Evolutionary conservation across 1,140 invertebrate genomes (phyloP), one percentile per base, ranked within the genome.

Genomic region (Elymnias hypermnestra): DNA sequence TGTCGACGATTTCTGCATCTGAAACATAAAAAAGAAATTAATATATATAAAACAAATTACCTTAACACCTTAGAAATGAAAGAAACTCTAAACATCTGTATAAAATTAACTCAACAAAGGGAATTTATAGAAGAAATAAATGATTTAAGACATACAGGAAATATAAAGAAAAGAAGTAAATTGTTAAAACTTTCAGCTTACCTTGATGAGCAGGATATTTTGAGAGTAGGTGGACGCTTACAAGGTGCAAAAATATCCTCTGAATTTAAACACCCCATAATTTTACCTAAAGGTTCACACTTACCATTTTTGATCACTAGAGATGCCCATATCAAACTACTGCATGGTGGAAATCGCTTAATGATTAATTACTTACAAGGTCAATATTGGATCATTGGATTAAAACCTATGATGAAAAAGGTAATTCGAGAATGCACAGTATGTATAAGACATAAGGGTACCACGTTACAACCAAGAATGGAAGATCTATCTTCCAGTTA

Each of bases 181-280:
- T 15, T 72, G 6, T 47, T 53, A 6, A 55, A 28, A 2, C 28
- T 72, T 5, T 33, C 49, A 29, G 70, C 68, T 0, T 70, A 56
- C 10, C 33, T 79, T 25, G 70, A 75, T 47, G 36, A 39, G 3
- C 39, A 63, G 0, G 52, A 28, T 3, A 40, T 79, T 1, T 21
- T 76, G 4, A 57, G 65, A 49, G 57, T 72, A 12, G 57, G 63
- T 13, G 70, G 65, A n/a, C 31, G 70, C n/a, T 12, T 78, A 29
- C 31, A 41, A 37, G 58, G 68, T 22, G 48, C 66, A 5, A n/a
- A 39, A n/a, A 33, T 69, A 14, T 2, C 46, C 22, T 33, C 53
- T 10, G 6, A 42, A 12, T 35, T 17, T 5, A 61, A 62, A 46
- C 55, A 72, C 31, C 65, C 69, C 8, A 59, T 66, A 5, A 62